Base-by-base conservation (phyloP, 2,797 vertebrate species). In the Paedocypris micromegethes region DNA sequence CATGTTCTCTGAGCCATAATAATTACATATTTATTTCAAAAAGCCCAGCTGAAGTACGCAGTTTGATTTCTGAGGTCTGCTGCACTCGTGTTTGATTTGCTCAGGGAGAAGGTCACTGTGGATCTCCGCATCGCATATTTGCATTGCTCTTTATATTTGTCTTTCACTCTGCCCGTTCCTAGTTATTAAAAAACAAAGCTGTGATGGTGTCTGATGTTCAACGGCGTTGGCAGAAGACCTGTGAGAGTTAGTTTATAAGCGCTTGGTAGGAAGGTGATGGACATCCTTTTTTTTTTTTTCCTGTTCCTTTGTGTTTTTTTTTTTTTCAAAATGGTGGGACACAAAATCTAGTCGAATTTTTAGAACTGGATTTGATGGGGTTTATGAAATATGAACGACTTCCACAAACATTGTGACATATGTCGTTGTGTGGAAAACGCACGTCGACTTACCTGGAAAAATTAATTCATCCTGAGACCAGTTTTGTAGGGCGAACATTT, bases 1-100 rank as follows among this genome's bases (percentile, higher is more conserved):
- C 82, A 82, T 87, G 84, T 82, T 86, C 79, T 73, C 76, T 84
- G 66, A 75, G 81, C 79, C 78, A 52, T 71, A 79, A 75, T 83
- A 72, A 85, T 86, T 87, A 81, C 81, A 84, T 87, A 84, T 88
- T 88, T 86, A 86, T 86, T 86, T 77, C 77, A 72, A 70, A 75
- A 72, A 83, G 75, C 73, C 72, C n/a, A 57, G 70, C 66, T 76
- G 77, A 84, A 83, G 82, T 82, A 23, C 23, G 23, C 23, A 77
- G 78, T 84, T 87, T 83, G 81, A 85, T 82, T 85, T 85, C 72
- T 75, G 67, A 58, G 76, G 65, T 66, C 73, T 54, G n/a, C 64
- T 72, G 75, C 64, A 54, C 78, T 86, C 71, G 54, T 77, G 75
- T 85, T 88, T 84, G 81, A 84, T 85, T 86, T 80, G 68, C 70